Evolutionary conservation across 2,113 vertebrate genomes (phyloP).

Genomic region (Cryptomyrus ogoouensis): DNA sequence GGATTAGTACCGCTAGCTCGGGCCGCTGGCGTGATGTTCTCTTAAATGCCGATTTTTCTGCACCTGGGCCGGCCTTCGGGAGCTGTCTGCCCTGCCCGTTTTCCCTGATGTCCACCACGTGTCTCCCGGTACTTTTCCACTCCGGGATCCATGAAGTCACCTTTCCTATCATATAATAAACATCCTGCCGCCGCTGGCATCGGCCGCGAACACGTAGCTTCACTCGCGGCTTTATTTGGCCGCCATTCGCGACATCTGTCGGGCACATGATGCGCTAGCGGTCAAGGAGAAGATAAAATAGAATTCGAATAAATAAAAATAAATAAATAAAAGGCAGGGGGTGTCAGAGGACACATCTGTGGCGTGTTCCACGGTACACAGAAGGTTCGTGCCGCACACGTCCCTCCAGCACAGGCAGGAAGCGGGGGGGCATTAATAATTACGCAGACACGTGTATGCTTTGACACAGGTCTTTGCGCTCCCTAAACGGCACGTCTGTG

Average conservation of each 20-base stretch:
- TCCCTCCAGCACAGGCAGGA: not conserved
- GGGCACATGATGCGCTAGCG: not conserved
- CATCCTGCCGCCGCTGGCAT: not conserved
- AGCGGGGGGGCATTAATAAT: conserved; percentile 1
- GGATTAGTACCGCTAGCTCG: not conserved
- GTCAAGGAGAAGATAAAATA: not conserved
- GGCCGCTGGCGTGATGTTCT: not conserved
- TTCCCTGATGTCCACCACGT: not conserved
- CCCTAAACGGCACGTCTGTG: not conserved
- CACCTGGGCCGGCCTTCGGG: not conserved
- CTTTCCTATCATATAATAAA: not conserved
- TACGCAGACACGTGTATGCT: not conserved
- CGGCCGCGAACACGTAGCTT: not conserved
- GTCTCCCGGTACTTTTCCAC: not conserved
- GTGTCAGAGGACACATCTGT: not conserved
- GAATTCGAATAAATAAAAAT: not conserved
- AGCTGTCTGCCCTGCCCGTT: not conserved
- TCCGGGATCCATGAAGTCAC: not conserved
- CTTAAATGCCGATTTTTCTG: not conserved
- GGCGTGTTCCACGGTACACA: not conserved
- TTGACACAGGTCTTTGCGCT: not conserved
- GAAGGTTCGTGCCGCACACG: not conserved
- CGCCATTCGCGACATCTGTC: not conserved
- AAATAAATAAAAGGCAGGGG: not conserved
- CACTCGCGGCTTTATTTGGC: not conserved